phyloP scores from a whole-genome alignment of 2,797 vertebrate species.

The Acridotheres tristis region DNA sequence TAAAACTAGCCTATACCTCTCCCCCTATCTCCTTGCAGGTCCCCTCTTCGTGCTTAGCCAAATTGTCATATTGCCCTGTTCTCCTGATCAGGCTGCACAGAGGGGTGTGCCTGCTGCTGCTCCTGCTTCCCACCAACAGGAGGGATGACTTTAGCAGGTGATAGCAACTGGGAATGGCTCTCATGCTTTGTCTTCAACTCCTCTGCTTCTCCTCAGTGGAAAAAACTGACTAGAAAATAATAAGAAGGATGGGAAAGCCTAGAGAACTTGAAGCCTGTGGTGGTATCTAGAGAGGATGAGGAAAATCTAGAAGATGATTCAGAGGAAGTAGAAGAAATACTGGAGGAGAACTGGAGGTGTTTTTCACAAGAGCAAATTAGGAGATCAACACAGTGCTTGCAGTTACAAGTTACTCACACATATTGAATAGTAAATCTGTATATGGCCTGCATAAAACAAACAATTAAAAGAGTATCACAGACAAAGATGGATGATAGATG shows the following conservation, averaged over 20 bases:
- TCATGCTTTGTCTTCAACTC: neutral
- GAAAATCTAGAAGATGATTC: neutral
- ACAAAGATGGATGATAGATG: neutral
- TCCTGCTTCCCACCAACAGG: neutral
- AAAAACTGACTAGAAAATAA: neutral
- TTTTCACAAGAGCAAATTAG: neutral
- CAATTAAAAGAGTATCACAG: neutral
- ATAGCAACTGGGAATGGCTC: neutral
- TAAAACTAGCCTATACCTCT: neutral
- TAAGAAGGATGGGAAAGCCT: neutral
- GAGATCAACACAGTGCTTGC: neutral
- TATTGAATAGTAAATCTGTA: neutral
- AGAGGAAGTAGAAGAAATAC: neutral
- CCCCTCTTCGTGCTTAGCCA: accelerated
- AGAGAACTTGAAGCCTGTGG: neutral
- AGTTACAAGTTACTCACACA: neutral
- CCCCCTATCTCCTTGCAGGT: neutral
- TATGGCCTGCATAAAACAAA: neutral
- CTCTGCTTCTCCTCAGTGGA: neutral
- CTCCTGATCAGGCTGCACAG: neutral
- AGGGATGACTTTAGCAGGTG: neutral
- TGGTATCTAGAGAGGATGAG: neutral
- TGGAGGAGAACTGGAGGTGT: neutral
- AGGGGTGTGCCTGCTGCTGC: neutral
- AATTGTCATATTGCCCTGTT: neutral